phyloP scores from a whole-genome alignment of 30 jellyfish, hydroid and myxozoan species.

The Nemopilema nomurai region DNA sequence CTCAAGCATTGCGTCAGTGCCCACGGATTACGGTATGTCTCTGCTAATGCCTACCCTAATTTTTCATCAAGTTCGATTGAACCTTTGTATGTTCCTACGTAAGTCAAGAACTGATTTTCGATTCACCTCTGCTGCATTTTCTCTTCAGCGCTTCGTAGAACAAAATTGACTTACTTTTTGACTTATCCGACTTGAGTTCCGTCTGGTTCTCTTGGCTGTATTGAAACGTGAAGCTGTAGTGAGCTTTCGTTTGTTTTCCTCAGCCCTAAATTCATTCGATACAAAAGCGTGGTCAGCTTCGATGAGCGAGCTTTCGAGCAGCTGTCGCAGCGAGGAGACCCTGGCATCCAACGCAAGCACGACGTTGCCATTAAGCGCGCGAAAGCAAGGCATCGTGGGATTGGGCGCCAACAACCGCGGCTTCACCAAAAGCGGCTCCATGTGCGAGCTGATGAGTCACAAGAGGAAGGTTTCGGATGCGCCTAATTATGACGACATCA shows the following conservation, averaged over 20 bases:
- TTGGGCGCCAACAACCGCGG: background rate
- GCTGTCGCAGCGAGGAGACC: conserved; percentile 26
- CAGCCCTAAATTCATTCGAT: conserved; percentile 42
- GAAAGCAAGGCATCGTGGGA: background rate
- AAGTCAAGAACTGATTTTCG: no score
- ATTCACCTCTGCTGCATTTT: no score
- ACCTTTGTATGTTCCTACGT: no score
- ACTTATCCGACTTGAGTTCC: no score
- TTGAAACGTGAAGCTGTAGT: no score
- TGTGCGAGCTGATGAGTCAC: conserved; percentile 8
- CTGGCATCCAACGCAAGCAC: conserved; percentile 16
- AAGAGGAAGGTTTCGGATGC: background rate
- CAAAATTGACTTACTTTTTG: no score
- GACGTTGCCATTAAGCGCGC: conserved; percentile 5
- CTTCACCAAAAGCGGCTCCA: background rate
- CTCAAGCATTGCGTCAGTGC: conserved; percentile 9
- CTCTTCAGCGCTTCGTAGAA: no score
- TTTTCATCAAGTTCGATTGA: background rate
- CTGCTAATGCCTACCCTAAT: background rate
- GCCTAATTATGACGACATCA: background rate
- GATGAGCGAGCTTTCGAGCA: conserved; percentile 46
- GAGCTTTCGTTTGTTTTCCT: background rate
- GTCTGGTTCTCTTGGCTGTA: no score
- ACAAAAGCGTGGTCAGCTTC: conserved; percentile 60
- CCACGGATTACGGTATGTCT: conserved; percentile 2